Percentiles rank a stretch among this genome's conserved stretches.
These are phyloP conservation scores for Megalops cyprinoides DNA, from an alignment of 2,797 vertebrate genomes.

Conservation along the genomic window DNA sequence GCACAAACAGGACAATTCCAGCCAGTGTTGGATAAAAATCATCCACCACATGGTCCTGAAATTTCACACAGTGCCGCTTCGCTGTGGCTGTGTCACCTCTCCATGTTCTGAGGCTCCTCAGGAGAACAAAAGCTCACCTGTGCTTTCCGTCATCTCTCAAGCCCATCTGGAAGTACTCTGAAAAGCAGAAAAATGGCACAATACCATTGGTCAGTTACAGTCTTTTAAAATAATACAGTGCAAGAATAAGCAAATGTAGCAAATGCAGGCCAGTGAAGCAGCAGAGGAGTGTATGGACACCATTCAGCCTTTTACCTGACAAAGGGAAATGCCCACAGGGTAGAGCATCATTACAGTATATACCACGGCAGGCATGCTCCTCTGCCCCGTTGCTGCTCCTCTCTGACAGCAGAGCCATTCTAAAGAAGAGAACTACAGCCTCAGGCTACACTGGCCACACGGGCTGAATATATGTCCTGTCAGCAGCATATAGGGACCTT, in stretches of 20 bases:
- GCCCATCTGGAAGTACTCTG: conserved; percentile 14
- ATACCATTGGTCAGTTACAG: background rate
- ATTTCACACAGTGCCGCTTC: no score
- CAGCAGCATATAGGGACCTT: no score
- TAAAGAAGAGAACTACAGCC: background rate
- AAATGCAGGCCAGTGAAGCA: no score
- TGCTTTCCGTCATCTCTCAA: conserved; percentile 12
- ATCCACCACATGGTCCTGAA: no score
- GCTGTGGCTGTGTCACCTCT: background rate
- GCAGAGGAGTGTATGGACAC: background rate
- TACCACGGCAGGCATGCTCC: background rate
- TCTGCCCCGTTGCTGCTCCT: background rate
- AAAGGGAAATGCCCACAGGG: background rate
- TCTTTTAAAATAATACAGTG: background rate
- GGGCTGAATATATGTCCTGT: no score
- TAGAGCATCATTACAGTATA: background rate
- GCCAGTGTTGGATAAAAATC: no score
- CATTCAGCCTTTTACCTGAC: background rate
- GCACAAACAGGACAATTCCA: no score
- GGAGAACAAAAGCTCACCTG: background rate
- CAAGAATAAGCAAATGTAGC: background rate
- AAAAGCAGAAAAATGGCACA: background rate
- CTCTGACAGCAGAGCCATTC: background rate
- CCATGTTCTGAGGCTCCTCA: background rate
- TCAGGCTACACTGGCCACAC: no score